Percentiles rank a stretch among this genome's conserved stretches.
Conservation (phyloP, 1,140 invertebrate species). For the Homalodisca vitripennis region DNA sequence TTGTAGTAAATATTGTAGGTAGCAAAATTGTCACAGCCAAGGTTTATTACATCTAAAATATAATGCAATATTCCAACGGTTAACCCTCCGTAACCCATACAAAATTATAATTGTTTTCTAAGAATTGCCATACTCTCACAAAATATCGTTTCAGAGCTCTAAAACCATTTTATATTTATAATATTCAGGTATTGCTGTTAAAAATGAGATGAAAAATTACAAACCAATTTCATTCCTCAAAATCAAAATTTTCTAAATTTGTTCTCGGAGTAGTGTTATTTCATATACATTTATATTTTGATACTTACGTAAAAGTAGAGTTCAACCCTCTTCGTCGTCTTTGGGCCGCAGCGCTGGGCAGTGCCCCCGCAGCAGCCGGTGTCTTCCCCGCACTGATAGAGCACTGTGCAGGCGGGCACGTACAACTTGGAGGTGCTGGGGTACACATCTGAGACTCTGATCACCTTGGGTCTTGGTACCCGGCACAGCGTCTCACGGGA, state of each 20-base stretch:
- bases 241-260: neutral
- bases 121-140: too few species aligned
- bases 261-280: neutral
- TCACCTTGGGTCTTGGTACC: slow-evolving; percentile 59
- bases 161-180: neutral
- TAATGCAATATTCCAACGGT: too few species aligned
- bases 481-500: slow-evolving; percentile 59
- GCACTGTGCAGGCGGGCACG: slow-evolving; percentile 67
- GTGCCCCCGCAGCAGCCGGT: slow-evolving; percentile 69
- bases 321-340: slow-evolving; percentile 59
- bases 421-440: slow-evolving; percentile 68
- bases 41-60: too few species aligned
- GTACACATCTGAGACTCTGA: slow-evolving; percentile 61
- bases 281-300: neutral
- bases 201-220: neutral
- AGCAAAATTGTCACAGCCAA: too few species aligned
- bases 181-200: neutral
- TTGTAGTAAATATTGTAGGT: too few species aligned
- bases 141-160: neutral
- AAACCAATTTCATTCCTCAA: neutral
- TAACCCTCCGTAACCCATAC: too few species aligned
- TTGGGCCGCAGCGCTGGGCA: slow-evolving; percentile 63
- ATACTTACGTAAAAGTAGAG: slow-evolving; percentile 71
- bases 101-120: too few species aligned
- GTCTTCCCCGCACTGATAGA: slow-evolving; percentile 74